Base-by-base conservation (phyloP, 2,113 vertebrate genomes). In the Anas platyrhynchos region DNA sequence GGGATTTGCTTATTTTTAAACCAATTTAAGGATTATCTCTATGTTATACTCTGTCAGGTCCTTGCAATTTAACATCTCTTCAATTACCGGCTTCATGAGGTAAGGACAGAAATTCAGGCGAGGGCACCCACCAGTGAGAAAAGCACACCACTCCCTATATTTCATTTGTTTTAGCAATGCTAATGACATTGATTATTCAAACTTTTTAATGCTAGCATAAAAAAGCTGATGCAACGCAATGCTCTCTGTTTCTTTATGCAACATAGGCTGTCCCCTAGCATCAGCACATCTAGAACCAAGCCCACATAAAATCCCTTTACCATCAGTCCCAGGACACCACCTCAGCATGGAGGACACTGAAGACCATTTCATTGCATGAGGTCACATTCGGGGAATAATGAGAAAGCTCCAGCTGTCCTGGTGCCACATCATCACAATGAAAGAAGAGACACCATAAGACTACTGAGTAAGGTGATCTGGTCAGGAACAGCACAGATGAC, bases 1-100 rank as follows among this genome's bases (percentile, higher is more conserved):
- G 7, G 11, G 50, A 89, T 74, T 58, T 29, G 31, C 44, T 93
- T 68, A 50, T 55, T 75, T 92, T 63, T 79, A 85, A 65, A 93
- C 3, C 25, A 89, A 18, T 7, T 34, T 34, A 92, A 76, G 22
- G 29, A 72, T 61, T 79, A 56, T 8, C 44, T 61, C 18, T 69
- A 56, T 79, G 56, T 76, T 68, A 79, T 46, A 73, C 31, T 61
- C 44, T 32, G 25, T 43, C 52, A 85, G n/a, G 58, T 85, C 27
- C 25, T 52, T 79, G 22, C 11, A 91, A 83, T 1, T 59, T 38
- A 88, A 90, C 25, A 73, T 29, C 18, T 27, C 78, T 81, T 67
- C 73, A 76, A 80, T 54, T 80, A 62, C 12, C 27, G 38, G 14
- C 29, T 83, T 81, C 32, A 73, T 26, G 6, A 66, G 21, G 17